A percentile compares a stretch with the other conserved stretches of the same genome.
phyloP scores from a whole-genome alignment of 1,140 invertebrate species.

The Antheraea pernyi region DNA sequence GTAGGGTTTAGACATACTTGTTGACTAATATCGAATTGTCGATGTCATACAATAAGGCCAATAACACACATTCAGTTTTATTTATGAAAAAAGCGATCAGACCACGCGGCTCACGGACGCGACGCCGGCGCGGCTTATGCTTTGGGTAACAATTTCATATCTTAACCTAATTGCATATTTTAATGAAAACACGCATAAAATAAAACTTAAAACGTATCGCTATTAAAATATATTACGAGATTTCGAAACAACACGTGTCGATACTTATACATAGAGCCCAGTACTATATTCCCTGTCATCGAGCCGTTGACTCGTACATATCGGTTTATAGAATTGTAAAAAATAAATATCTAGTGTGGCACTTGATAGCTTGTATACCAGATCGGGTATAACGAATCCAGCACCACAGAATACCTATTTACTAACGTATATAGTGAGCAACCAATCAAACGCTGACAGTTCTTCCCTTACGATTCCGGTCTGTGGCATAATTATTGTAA shows the following conservation, averaged over 20 bases:
- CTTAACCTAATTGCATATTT: constrained; percentile 72
- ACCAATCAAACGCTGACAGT: constrained; percentile 63
- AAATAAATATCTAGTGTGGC: constrained; percentile 73
- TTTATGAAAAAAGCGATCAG: constrained; percentile 36
- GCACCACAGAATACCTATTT: constrained; percentile 68
- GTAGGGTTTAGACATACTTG: constrained; percentile 26
- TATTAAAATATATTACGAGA: constrained; percentile 73
- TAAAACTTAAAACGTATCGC: constrained; percentile 63
- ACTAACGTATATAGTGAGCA: constrained; percentile 73
- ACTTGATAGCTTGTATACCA: constrained; percentile 52
- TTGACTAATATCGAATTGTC: constrained; percentile 26
- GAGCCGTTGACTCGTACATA: constrained; percentile 16
- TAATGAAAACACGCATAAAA: constrained; percentile 71
- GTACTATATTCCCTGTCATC: constrained; percentile 53
- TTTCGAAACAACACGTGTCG: constrained; percentile 71
- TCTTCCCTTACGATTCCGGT: constrained; percentile 42
- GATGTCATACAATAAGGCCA: constrained; percentile 35
- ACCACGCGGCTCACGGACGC: constrained; percentile 8
- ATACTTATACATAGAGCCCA: constrained; percentile 57
- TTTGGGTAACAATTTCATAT: constrained; percentile 71
- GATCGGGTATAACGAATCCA: constrained; percentile 50
- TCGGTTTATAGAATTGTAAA: constrained; percentile 41
- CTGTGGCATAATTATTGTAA: constrained; percentile 49
- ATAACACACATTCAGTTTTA: constrained; percentile 24
- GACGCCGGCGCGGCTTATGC: constrained; percentile 42